Evolutionary conservation across 2,797 vertebrate species (phyloP).

Genomic region (Rhinoraja longicauda): DNA sequence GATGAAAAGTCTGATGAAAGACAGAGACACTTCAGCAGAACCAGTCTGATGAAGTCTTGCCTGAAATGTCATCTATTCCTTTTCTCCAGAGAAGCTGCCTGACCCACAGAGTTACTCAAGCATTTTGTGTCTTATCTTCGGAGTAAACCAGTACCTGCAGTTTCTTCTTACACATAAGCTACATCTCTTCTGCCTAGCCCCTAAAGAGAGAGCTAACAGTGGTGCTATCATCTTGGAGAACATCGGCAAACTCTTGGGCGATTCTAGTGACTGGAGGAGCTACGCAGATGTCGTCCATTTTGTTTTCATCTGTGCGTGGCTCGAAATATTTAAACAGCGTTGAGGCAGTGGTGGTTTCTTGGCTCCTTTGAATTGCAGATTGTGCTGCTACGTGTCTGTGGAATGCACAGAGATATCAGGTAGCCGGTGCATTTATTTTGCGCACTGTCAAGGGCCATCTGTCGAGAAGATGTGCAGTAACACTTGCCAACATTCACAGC

Average conservation of each 20-base stretch:
- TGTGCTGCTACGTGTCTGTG: not conserved
- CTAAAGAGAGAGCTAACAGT: not conserved
- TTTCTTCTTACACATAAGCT: no score
- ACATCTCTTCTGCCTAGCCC: not conserved
- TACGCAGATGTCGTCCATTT: not conserved
- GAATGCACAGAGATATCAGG: slow-evolving; percentile 45
- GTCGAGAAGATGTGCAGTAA: slow-evolving; percentile 41
- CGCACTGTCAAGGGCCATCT: slow-evolving; percentile 47
- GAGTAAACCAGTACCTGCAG: no score
- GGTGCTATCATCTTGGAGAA: not conserved
- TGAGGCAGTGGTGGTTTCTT: not conserved
- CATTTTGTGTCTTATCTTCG: no score
- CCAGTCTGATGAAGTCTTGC: no score
- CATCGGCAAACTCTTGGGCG: not conserved
- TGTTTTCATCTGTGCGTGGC: not conserved
- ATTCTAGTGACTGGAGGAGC: not conserved
- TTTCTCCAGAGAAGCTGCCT: no score
- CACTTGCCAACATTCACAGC: slow-evolving; percentile 35
- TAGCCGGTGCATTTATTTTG: slow-evolving; percentile 46
- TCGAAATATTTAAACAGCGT: slow-evolving; percentile 3
- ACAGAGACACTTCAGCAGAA: no score
- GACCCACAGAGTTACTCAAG: no score
- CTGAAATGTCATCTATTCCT: no score
- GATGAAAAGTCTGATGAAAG: no score
- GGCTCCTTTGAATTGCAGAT: slow-evolving; percentile 21